These are phyloP conservation scores for Pachycephus smyrnensis DNA, from an alignment of 2,888 invertebrate species.

Conservation along the genomic window DNA sequence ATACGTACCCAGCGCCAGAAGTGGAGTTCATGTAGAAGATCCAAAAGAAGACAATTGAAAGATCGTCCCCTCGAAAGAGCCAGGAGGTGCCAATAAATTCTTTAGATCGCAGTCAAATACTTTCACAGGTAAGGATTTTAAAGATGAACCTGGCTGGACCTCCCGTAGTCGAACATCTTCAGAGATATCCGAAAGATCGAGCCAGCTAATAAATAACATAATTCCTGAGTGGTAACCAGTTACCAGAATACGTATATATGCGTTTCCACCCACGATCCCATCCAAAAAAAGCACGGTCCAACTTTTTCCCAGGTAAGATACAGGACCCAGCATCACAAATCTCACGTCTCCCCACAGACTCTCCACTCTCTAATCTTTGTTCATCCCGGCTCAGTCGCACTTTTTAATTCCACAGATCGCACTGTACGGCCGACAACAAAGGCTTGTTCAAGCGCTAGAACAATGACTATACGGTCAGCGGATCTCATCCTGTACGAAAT, in stretches of 20 bases:
- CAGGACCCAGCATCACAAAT: not conserved
- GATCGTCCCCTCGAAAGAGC: not conserved
- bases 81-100: not conserved
- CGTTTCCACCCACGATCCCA: not conserved
- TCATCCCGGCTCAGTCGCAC: not conserved
- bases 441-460: not conserved
- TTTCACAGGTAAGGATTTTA: not conserved
- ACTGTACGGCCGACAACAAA: too few relatives aligned
- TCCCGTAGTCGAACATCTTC: not conserved
- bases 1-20: not conserved
- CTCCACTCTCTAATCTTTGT: not conserved
- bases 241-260: not conserved
- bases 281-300: not conserved
- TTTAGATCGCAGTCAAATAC: not conserved
- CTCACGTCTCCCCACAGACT: not conserved
- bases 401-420: not conserved
- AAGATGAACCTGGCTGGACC: not conserved
- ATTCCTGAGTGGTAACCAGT: not conserved
- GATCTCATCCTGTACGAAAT: not conserved
- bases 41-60: too few relatives aligned
- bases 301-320: not conserved
- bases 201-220: not conserved
- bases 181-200: not conserved
- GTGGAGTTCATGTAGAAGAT: not conserved
- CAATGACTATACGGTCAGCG: not conserved